Base-by-base conservation (phyloP, 2,113 vertebrate species). In the Crotalus viridis region DNA sequence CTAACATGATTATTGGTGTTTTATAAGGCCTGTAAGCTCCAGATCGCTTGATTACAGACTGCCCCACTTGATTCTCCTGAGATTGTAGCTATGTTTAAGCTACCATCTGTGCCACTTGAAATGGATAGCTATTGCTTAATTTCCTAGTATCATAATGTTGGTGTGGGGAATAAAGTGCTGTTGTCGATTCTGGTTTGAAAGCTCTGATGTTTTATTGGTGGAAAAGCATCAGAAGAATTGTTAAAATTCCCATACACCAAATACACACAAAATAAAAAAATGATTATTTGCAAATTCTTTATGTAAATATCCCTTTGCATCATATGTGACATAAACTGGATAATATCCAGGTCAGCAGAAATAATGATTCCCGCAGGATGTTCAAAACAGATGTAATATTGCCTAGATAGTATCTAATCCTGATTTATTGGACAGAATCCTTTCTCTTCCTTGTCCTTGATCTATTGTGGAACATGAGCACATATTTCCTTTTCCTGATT, bases 291-390 rank as follows among this genome's bases (percentile, higher is more conserved):
- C 8, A 55, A 19, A 24, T 54, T 39, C 2, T n/a, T 13, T 5
- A 3, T 92, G 28, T 4, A 39, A 54, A 64, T 64, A 10, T 64
- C 55, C n/a, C 17, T 51, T 4, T 61, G 57, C 13, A 54, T 88
- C 28, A 87, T 88, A 33, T 10, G 48, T 64, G 28, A 17, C 26
- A 46, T 87, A 52, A 87, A 92, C 6, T 52, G 12, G 22, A 33
- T 87, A 90, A 48, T 69, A 24, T 90, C 92, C 43, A 92, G 89
- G 74, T 81, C 13, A 39, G 10, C 69, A 94, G 39, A 89, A 92
- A 57, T 8, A 57, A 69, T 74, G 19, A 90, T 93, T 93, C 92
- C 89, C 89, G 15, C 85, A 86, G 48, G 51, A 9, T 95, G 10
- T 9, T 90, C 54, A 90, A 52, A 21, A 2, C 0, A 0, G 0